Evolutionary conservation across 2,888 invertebrate genomes (phyloP).

Genomic region (Sycophila texana): DNA sequence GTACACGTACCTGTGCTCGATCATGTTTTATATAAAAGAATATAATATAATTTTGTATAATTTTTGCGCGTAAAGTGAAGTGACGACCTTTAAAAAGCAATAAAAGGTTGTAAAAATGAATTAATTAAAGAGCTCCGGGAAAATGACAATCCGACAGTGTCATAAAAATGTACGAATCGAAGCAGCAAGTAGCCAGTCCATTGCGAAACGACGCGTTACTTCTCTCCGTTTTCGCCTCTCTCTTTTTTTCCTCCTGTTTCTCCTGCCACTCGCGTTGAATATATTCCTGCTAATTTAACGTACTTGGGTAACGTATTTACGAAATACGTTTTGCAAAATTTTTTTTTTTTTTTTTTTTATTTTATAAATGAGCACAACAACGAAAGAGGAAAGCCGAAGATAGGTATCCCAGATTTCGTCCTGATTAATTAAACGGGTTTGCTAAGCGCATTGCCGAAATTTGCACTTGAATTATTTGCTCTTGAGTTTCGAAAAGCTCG

Average conservation of each 20-base stretch:
- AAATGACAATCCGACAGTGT: constrained; percentile 37
- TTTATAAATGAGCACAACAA: constrained; percentile 4
- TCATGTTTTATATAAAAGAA: too few species aligned
- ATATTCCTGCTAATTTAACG: constrained; percentile 48
- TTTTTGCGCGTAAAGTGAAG: too few species aligned
- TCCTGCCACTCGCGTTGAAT: constrained; percentile 39
- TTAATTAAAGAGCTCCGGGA: neutral
- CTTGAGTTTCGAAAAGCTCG: constrained; percentile 7
- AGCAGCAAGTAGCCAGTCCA: constrained; percentile 40
- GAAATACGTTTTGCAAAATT: constrained; percentile 44
- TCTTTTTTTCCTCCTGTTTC: constrained; percentile 24
- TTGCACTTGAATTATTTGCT: constrained; percentile 18
- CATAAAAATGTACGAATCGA: constrained; percentile 28
- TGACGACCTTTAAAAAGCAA: neutral
- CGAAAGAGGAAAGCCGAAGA: constrained; percentile 20
- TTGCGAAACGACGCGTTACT: constrained; percentile 45
- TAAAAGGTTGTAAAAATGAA: too few species aligned
- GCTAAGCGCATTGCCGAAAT: constrained; percentile 21
- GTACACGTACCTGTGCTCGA: too few species aligned
- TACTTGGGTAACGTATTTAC: constrained; percentile 51
- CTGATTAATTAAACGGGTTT: constrained; percentile 37
- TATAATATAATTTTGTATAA: too few species aligned
- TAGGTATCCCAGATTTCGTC: constrained; percentile 9
- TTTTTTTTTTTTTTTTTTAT: constrained; percentile 12
- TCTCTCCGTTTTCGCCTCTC: constrained; percentile 29